Evolutionary conservation across 1,140 invertebrate species (phyloP), one percentile per base, ranked within the genome.

Genomic region (Stegodyphus mimosarum): DNA sequence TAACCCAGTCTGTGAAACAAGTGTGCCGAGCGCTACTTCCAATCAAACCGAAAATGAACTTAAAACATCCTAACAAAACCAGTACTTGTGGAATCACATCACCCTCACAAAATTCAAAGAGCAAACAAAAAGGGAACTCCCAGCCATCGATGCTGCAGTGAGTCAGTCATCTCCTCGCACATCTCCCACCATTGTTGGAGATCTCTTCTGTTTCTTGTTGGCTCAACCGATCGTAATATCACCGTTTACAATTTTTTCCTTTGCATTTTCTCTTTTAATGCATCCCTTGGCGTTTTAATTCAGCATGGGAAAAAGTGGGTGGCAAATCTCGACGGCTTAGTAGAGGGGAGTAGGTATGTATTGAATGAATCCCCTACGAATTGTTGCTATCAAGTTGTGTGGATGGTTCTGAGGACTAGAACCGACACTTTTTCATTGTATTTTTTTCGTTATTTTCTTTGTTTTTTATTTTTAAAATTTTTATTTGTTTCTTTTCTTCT

Each of bases 151-250:
- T 15, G 5, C 33, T 9, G 5, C 66, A 67, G 66, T 67, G 66
- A 67, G 10, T 67, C 66, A 67, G 66, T 18, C 9, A 17, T 17
- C 66, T 15, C 17, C 6, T 18, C n/a, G 11, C 33, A 67, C 66
- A 18, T 17, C 9, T 67, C 33, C n/a, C n/a, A 15, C 66, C 66
- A 67, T 67, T 18, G 9, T 3, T 17, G 11, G 5, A 33, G 33
- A 33, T 33, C 33, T 33, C 1, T 33, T 33, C 33, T 33, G 9
- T 9, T 67, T 18, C 66, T 67, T 67, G 66, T 67, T 67, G 66
- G 66, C 6, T 67, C 66, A 67, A 67, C 66, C 66, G 33, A 9
- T 67, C 66, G 66, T 9, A 67, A 67, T 7, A 67, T 67, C 64
- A 17, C 66, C 9, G n/a, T 17, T 9, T 18, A 17, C 66, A 18